Conservation (phyloP, 2,113 vertebrate genomes). For the Gambusia holbrooki region DNA sequence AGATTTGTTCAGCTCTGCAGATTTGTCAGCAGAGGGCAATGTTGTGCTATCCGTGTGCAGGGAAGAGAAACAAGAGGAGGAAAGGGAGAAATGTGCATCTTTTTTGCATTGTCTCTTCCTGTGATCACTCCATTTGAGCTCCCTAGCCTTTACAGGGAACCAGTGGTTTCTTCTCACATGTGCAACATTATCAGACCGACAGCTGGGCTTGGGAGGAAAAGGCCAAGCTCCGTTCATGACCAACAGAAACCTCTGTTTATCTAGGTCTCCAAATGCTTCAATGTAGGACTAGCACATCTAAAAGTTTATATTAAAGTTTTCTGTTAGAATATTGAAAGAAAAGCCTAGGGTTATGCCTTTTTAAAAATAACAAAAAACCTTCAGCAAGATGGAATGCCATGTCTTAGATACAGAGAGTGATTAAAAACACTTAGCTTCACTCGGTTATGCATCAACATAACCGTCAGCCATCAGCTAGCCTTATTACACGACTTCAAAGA, state of each 20-base stretch:
- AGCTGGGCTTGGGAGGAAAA: conserved; percentile 63
- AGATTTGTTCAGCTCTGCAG: neutral
- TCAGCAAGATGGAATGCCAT: neutral
- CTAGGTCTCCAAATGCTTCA: conserved; percentile 24
- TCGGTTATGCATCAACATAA: neutral
- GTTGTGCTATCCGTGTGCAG: conserved; percentile 49
- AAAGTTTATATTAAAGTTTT: conserved; percentile 3
- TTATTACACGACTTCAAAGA: conserved; percentile 48
- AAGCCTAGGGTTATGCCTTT: neutral
- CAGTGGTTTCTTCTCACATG: conserved; percentile 55
- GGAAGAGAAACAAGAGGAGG: conserved; percentile 10
- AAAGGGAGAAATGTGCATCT: conserved; percentile 51
- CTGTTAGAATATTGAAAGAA: neutral
- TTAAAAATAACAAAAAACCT: neutral
- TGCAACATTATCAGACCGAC: conserved; percentile 63
- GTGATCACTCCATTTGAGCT: conserved; percentile 71
- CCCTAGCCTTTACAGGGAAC: conserved; percentile 50
- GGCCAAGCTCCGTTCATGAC: conserved; percentile 54
- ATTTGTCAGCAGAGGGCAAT: conserved; percentile 71
- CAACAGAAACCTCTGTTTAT: conserved; percentile 39
- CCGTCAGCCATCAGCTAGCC: conserved; percentile 3
- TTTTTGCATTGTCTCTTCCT: conserved; percentile 58
- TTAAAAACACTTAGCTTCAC: conserved; percentile 17
- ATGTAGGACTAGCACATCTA: neutral
- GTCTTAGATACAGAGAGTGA: conserved; percentile 5